Evolutionary conservation across 2,113 vertebrate species (phyloP).

Genomic region (Sphyrna mokarran): DNA sequence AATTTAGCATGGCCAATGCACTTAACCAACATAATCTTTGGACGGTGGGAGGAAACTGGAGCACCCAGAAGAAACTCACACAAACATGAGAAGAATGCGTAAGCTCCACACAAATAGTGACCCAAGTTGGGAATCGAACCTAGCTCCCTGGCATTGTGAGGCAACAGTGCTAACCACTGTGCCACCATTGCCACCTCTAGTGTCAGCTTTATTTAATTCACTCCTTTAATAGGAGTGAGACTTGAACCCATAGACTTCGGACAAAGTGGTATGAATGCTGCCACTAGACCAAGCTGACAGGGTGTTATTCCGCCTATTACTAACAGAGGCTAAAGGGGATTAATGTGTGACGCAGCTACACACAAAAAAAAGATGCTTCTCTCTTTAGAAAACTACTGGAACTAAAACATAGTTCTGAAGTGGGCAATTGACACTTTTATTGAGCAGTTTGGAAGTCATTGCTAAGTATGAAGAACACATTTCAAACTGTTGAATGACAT

Average conservation of each 20-base stretch:
- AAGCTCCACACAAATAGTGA: too few species aligned
- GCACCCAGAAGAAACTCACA: too few species aligned
- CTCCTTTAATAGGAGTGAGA: not conserved
- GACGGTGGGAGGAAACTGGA: too few species aligned
- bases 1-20: too few species aligned
- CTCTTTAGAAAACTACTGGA: not conserved
- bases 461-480: not conserved
- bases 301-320: not conserved
- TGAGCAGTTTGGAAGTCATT: conserved; percentile 3
- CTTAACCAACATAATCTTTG: too few species aligned
- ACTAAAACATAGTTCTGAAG: not conserved
- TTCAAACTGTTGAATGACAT: conserved; percentile 16
- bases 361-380: not conserved
- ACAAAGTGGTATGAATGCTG: not conserved
- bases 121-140: too few species aligned
- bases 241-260: not conserved
- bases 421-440: not conserved
- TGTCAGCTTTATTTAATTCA: not conserved
- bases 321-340: not conserved
- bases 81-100: too few species aligned
- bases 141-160: too few species aligned
- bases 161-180: too few species aligned
- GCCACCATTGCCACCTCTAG: too few species aligned
- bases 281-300: not conserved
- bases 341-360: not conserved